These are phyloP conservation scores for Threskiornis aethiopicus DNA, from an alignment of 2,797 vertebrate species.

Conservation along the genomic window DNA sequence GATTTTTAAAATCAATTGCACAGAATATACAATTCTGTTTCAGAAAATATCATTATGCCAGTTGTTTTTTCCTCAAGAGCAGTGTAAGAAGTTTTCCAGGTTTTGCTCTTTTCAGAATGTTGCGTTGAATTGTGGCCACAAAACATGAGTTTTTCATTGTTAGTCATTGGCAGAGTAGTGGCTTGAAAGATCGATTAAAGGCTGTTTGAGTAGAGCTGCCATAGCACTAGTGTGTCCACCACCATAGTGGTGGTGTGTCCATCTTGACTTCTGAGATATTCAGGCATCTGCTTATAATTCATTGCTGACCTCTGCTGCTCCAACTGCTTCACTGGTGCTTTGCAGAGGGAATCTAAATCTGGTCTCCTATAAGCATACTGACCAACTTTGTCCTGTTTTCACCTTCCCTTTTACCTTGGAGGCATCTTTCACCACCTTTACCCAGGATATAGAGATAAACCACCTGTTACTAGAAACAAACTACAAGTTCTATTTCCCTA, in stretches of 20 bases:
- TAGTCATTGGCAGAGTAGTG: neutral
- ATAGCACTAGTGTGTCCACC: neutral
- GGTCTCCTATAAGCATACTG: neutral
- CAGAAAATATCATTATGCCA: neutral
- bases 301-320: neutral
- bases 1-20: neutral
- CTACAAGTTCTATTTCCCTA: neutral
- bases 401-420: neutral
- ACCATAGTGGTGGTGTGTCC: no score
- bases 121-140: neutral
- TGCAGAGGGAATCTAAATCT: neutral
- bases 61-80: neutral
- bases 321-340: neutral
- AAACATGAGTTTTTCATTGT: neutral
- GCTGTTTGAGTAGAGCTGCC: neutral
- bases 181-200: neutral
- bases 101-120: neutral
- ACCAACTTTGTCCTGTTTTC: neutral
- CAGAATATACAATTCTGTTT: neutral
- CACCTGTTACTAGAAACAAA: neutral
- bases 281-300: neutral
- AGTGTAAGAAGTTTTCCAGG: neutral
- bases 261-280: neutral
- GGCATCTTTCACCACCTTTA: neutral
- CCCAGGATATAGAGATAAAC: neutral